A percentile compares a stretch with the other conserved stretches of the same genome.
These are phyloP conservation scores for Melanostoma mellinum DNA, from an alignment of 2,888 invertebrate genomes.

Conservation along the genomic window DNA sequence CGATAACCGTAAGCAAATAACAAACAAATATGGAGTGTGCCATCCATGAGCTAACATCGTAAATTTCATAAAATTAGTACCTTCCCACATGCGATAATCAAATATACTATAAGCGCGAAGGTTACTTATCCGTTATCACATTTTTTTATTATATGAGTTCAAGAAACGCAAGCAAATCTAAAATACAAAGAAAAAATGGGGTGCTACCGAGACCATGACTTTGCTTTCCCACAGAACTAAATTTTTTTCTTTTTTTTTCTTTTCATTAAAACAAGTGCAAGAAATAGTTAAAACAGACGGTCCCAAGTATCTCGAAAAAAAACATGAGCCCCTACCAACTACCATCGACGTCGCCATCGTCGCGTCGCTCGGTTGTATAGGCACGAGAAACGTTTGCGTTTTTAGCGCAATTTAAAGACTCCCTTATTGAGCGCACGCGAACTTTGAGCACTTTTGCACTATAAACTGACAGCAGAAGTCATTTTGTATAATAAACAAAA, in stretches of 20 bases:
- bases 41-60: constrained; percentile 61
- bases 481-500: constrained; percentile 67
- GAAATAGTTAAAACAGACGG: constrained; percentile 30
- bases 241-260: constrained; percentile 26
- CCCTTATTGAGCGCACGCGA: constrained; percentile 49
- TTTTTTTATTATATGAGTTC: constrained; percentile 16
- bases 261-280: constrained; percentile 33
- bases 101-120: constrained; percentile 11
- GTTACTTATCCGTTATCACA: constrained; percentile 42
- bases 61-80: constrained; percentile 68
- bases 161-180: constrained; percentile 1
- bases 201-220: constrained; percentile 54
- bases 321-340: too few species aligned
- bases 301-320: background rate
- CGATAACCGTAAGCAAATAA: constrained; percentile 18
- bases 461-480: constrained; percentile 49
- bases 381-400: constrained; percentile 35
- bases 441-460: constrained; percentile 53
- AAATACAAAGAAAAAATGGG: background rate
- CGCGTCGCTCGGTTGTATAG: too few species aligned
- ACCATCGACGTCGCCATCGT: too few species aligned
- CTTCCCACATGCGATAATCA: constrained; percentile 41
- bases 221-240: constrained; percentile 38
- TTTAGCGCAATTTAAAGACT: constrained; percentile 57
- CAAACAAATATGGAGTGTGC: constrained; percentile 40